These are phyloP conservation scores for Stichodactyla mertensii DNA, from an alignment of 64 coral and sea anemone species.

Conservation along the genomic window DNA sequence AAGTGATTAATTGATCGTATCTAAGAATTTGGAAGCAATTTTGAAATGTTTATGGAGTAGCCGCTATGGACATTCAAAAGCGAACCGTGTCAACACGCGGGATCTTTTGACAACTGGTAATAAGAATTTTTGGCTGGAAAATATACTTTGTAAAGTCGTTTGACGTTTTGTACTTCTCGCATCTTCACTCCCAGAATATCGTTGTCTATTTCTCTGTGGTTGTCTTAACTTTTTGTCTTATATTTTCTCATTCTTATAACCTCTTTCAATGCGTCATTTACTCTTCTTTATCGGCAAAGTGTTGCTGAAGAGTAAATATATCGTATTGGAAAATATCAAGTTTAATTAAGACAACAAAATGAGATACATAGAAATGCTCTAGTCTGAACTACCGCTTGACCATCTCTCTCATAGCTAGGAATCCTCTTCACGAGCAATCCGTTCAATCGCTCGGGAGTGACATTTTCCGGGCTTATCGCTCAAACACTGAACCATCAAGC, in stretches of 20 bases:
- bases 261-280: background rate
- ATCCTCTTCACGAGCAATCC: background rate
- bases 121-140: background rate
- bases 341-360: background rate
- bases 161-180: background rate
- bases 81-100: background rate
- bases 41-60: background rate
- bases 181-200: background rate
- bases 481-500: background rate
- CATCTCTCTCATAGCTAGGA: background rate
- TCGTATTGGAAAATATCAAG: conserved; percentile 1
- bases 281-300: background rate
- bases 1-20: background rate
- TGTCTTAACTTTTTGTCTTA: background rate
- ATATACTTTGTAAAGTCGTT: background rate
- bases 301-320: background rate
- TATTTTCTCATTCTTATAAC: background rate
- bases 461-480: background rate
- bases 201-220: background rate
- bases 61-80: background rate
- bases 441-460: background rate
- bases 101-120: background rate
- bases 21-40: background rate
- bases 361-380: background rate
- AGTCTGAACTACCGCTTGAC: background rate